Evolutionary conservation across 2,888 invertebrate genomes (phyloP).

Genomic region (Lithophane ornitopus): DNA sequence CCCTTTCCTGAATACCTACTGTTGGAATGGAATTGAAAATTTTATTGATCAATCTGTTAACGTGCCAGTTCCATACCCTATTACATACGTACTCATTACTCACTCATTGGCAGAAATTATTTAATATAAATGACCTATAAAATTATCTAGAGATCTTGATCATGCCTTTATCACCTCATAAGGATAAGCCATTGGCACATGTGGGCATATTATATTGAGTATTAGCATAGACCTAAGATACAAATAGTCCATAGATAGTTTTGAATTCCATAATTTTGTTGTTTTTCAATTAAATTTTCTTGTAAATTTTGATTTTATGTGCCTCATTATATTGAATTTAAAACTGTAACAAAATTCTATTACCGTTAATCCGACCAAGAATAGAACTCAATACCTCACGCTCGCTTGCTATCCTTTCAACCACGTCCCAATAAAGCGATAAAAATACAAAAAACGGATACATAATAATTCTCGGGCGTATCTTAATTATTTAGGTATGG

Average conservation of each 20-base stretch:
- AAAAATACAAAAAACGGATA: constrained; percentile 3
- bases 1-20: constrained; percentile 18
- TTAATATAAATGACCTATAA: no score
- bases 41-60: constrained; percentile 20
- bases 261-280: not conserved
- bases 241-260: not conserved
- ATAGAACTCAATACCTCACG: not conserved
- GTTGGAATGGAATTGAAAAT: constrained; percentile 1
- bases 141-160: not conserved
- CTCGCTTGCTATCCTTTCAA: not conserved
- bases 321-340: not conserved
- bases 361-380: not conserved
- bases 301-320: not conserved
- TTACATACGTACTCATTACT: not conserved
- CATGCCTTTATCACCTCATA: not conserved
- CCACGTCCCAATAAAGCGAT: not conserved
- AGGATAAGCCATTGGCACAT: not conserved
- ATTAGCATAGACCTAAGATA: not conserved
- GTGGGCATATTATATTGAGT: no score
- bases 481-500: constrained; percentile 65
- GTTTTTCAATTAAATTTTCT: not conserved
- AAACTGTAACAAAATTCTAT: not conserved
- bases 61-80: not conserved
- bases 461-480: constrained; percentile 40
- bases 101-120: not conserved